Conservation (phyloP, 2,888 invertebrate species). For the Drosophila birchii region DNA sequence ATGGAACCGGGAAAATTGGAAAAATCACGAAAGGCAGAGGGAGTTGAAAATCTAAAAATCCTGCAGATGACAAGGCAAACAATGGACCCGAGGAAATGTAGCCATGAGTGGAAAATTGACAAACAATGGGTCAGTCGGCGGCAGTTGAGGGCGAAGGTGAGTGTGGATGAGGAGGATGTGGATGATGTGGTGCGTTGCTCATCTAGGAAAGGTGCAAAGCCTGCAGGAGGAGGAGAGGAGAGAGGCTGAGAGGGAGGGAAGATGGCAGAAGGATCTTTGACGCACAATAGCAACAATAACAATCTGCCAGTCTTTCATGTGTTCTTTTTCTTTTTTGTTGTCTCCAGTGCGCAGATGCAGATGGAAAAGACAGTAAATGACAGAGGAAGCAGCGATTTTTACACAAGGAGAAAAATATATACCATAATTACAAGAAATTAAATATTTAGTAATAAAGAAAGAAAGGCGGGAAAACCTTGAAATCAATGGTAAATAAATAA, state of each 20-base stretch:
- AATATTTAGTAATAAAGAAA: background rate
- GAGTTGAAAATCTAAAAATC: constrained; percentile 32
- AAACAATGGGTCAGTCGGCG: constrained; percentile 60
- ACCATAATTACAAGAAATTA: background rate
- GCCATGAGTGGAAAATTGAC: constrained; percentile 72
- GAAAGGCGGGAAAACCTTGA: background rate
- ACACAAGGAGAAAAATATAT: constrained; percentile 16
- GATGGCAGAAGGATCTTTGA: constrained; percentile 53
- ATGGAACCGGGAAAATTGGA: constrained; percentile 33
- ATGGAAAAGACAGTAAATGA: constrained; percentile 37
- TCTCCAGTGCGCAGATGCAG: constrained; percentile 65
- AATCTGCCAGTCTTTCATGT: constrained; percentile 26
- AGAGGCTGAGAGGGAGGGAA: constrained; percentile 7
- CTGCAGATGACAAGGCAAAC: constrained; percentile 75
- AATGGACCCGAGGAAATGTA: constrained; percentile 61
- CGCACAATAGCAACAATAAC: constrained; percentile 47
- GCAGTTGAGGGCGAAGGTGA: constrained; percentile 35
- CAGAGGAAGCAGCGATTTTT: constrained; percentile 34
- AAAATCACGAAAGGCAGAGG: constrained; percentile 44
- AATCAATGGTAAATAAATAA: too few relatives aligned
- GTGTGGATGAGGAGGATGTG: constrained; percentile 16
- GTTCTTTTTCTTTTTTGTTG: constrained; percentile 16
- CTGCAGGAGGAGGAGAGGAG: constrained; percentile 4
- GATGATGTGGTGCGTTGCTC: constrained; percentile 13
- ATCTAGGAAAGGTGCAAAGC: constrained; percentile 11